Evolutionary conservation across 2,113 vertebrate species (phyloP).

Genomic region (Riparia riparia): DNA sequence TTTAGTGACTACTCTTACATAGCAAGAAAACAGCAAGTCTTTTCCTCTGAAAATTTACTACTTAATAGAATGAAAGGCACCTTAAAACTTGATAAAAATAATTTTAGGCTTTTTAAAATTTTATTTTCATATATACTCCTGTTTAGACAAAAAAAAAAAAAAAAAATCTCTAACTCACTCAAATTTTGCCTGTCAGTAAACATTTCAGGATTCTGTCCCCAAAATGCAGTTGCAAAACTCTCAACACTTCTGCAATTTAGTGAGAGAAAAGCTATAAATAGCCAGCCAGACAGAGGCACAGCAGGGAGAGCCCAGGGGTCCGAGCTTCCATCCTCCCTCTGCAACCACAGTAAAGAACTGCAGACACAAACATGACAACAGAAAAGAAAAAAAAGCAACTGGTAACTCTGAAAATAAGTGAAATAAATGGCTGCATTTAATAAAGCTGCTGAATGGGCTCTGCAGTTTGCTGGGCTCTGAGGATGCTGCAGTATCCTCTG

Average conservation of each 20-base stretch:
- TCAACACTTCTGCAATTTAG: constrained; percentile 12
- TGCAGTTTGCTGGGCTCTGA: background rate
- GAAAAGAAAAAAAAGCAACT: background rate
- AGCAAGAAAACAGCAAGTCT: background rate
- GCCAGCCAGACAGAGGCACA: background rate
- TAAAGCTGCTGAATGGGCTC: background rate
- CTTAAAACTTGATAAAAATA: background rate
- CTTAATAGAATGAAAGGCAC: background rate
- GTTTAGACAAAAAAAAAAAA: background rate
- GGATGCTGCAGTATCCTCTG: constrained; percentile 16
- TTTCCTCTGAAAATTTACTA: background rate
- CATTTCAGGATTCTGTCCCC: background rate
- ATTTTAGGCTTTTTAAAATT: background rate
- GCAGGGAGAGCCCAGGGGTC: constrained; percentile 30
- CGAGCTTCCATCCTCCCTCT: background rate
- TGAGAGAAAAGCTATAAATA: constrained; percentile 50
- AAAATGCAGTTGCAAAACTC: constrained; percentile 30
- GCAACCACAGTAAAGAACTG: background rate
- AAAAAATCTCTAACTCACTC: background rate
- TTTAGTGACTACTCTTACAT: background rate
- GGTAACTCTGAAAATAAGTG: background rate
- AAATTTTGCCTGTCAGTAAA: background rate
- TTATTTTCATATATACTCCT: background rate
- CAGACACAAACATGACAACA: constrained; percentile 28
- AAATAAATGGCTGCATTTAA: background rate